phyloP scores from a whole-genome alignment of 2,113 vertebrate genomes.

The Grallaria varia region DNA sequence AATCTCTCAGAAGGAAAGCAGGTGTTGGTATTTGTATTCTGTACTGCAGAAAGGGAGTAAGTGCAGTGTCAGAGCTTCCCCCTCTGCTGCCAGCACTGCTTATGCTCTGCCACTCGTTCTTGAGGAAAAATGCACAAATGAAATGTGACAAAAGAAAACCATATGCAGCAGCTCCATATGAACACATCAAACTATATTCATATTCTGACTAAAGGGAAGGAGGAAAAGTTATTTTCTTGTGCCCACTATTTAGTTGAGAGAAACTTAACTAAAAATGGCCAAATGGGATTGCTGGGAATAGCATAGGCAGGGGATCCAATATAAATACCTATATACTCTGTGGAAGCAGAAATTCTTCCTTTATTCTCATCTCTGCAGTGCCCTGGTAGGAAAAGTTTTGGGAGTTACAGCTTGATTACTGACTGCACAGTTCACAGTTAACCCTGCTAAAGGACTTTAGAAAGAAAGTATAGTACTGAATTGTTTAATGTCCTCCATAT shows the following conservation, averaged over 20 bases:
- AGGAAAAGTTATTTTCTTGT: background rate
- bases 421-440: background rate
- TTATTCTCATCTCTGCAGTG: background rate
- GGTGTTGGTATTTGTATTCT: background rate
- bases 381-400: background rate
- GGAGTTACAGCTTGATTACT: background rate
- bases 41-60: background rate
- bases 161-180: background rate
- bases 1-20: background rate
- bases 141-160: background rate
- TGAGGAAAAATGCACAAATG: background rate
- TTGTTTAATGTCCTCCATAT: background rate
- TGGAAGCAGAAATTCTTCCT: background rate
- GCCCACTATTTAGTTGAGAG: background rate
- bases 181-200: background rate
- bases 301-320: accelerated
- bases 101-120: background rate
- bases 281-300: background rate
- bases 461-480: background rate
- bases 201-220: background rate
- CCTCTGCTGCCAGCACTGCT: accelerated
- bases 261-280: background rate
- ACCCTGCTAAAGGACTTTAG: background rate
- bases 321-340: background rate
- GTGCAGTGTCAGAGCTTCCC: background rate